Evolutionary conservation across 2,797 vertebrate species (phyloP), one percentile per base, ranked within the genome.

Genomic region (Typhlichthys eigenmanni): DNA sequence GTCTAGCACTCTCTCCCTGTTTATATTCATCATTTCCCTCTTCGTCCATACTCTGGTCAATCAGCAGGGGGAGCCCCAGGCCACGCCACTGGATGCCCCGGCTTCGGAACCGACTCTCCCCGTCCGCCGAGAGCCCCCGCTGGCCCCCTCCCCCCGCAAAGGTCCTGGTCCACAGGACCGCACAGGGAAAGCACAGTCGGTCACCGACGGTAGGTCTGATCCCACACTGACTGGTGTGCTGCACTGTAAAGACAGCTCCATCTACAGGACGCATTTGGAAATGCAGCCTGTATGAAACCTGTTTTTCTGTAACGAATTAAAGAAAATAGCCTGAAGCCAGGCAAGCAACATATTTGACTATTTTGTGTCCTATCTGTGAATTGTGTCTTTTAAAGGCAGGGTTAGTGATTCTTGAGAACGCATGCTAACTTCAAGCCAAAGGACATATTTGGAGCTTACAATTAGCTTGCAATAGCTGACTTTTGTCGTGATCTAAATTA

Each of bases 131-230:
- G 85, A 89, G 53, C 70, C 66, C 24, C 81, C 82, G 45, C 82
- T 87, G 4, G 71, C 61, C 11, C 72, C 81, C 1, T 87, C 90
- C 24, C 84, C 85, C 19, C 80, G 88, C 70, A 87, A 88, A 60
- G 71, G 62, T 45, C 74, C 79, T 43, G 68, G 64, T 34, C 55
- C 81, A 56, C 76, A 71, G 55, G 87, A 85, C 14, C 81, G 82
- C 56, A 68, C 85, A 1, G 90, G 82, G 76, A 91, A 83, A 85
- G 81, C 89, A 78, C 92, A 91, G 46, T 91, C 91, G 14, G 80
- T 88, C 69, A 88, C 90, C 3, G 91, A 92, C 38, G 92, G 92
- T 93, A 75, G 32, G 69, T 48, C 16, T 32, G 4, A 32, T 2
- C 12, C 17, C 55, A 12, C 7, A 13, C 14, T 13, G 48, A 49